Evolutionary conservation across 2,113 vertebrate genomes (phyloP).

Genomic region (Rattus norvegicus): DNA sequence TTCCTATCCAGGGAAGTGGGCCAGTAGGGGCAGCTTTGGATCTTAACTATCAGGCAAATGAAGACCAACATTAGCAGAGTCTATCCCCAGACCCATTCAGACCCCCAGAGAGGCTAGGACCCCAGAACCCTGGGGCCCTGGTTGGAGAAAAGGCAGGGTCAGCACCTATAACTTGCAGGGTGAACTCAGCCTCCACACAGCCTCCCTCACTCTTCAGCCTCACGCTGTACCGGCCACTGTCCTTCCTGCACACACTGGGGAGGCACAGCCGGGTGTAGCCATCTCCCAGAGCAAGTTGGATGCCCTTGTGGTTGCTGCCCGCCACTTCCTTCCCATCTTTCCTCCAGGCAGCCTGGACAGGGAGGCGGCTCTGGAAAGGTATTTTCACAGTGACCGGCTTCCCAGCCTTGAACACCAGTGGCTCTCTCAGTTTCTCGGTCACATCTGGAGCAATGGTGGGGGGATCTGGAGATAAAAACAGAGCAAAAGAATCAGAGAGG

Average conservation of each 20-base stretch:
- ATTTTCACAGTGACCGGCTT: constrained; percentile 88
- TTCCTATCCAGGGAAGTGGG: neutral
- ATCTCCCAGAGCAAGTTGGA: constrained; percentile 86
- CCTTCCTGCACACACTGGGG: constrained; percentile 87
- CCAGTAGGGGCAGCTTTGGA: too few relatives aligned
- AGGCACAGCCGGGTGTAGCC: constrained; percentile 86
- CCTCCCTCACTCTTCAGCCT: constrained; percentile 92
- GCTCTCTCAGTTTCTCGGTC: constrained; percentile 86
- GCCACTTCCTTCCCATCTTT: constrained; percentile 88
- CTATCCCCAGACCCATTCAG: neutral
- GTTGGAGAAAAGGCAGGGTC: neutral
- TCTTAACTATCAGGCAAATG: neutral
- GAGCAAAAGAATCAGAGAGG: neutral
- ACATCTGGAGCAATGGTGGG: constrained; percentile 89
- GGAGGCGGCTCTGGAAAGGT: constrained; percentile 88
- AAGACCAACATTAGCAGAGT: neutral
- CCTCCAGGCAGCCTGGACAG: constrained; percentile 90
- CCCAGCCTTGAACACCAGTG: constrained; percentile 87
- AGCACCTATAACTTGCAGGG: constrained; percentile 90
- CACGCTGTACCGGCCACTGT: constrained; percentile 90
- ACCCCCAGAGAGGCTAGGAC: neutral
- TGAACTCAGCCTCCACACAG: constrained; percentile 84
- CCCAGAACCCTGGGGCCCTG: rapidly evolving
- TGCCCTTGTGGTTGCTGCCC: constrained; percentile 70
- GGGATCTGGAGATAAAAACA: constrained; percentile 85